Conservation (phyloP, 2,113 vertebrate species). For the Leptocoma aspasia region DNA sequence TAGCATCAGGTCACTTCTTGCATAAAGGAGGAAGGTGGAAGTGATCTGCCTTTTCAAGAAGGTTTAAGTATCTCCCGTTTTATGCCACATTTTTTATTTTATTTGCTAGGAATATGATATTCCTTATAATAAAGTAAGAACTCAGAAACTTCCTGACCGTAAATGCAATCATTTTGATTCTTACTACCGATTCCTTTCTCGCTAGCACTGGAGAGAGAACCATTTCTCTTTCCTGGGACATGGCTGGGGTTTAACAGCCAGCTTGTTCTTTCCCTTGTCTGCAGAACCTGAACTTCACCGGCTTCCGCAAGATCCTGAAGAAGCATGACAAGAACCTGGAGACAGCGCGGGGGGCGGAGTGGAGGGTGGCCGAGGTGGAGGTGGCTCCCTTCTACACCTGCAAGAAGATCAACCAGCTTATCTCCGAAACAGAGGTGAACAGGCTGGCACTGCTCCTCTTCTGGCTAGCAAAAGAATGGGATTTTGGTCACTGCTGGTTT, state of each 20-base stretch:
- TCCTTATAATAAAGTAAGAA: not conserved
- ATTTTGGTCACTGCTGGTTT: not conserved
- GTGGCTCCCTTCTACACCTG: conserved; percentile 97
- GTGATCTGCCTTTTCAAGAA: not conserved
- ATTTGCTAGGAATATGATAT: not conserved
- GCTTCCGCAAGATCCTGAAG: conserved; percentile 98
- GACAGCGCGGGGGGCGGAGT: conserved; percentile 90
- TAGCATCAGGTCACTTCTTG: not conserved
- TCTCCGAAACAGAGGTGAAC: conserved; percentile 93
- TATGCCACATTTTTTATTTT: not conserved
- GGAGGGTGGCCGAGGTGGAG: conserved; percentile 95
- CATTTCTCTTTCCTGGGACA: not conserved
- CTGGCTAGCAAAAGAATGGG: not conserved
- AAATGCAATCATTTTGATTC: not conserved
- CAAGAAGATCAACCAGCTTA: conserved; percentile 99
- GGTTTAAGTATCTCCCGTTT: not conserved
- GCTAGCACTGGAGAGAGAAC: not conserved
- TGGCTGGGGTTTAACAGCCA: not conserved
- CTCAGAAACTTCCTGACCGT: not conserved
- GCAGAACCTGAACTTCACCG: conserved; percentile 98
- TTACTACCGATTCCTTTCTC: not conserved
- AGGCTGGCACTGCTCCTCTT: not conserved
- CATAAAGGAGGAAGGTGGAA: not conserved
- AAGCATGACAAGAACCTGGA: conserved; percentile 99
- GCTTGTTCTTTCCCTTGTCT: not conserved